phyloP scores from a whole-genome alignment of 2,888 invertebrate species.

The Ptilodon capucinus region DNA sequence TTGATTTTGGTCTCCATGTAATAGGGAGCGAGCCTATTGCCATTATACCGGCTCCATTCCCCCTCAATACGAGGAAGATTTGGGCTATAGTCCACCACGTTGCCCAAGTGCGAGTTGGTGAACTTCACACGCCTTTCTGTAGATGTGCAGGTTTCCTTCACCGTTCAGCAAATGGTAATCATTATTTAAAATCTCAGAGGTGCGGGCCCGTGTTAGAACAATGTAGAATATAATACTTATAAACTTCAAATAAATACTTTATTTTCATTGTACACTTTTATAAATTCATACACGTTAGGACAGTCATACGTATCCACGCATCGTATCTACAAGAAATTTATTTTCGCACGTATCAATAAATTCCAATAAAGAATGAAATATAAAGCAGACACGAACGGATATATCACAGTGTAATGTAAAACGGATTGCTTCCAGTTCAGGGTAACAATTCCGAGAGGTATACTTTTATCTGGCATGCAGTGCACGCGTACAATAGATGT shows the following conservation, averaged over 20 bases:
- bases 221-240: neutral
- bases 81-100: too few species aligned
- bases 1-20: too few species aligned
- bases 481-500: constrained; percentile 51
- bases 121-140: too few species aligned
- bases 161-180: too few species aligned
- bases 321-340: too few species aligned
- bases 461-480: constrained; percentile 26
- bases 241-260: neutral
- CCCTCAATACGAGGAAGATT: too few species aligned
- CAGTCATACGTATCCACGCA: neutral
- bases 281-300: neutral
- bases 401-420: neutral
- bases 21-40: too few species aligned
- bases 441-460: constrained; percentile 1
- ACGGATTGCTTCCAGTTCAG: neutral
- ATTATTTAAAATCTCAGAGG: too few species aligned
- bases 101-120: too few species aligned
- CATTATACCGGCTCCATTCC: too few species aligned
- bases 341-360: neutral
- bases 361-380: neutral
- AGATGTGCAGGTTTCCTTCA: too few species aligned
- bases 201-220: too few species aligned
- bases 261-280: neutral
- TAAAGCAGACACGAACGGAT: neutral